Evolutionary conservation across 2,797 vertebrate species (phyloP).

Genomic region (Parotocinclus haroldoi): DNA sequence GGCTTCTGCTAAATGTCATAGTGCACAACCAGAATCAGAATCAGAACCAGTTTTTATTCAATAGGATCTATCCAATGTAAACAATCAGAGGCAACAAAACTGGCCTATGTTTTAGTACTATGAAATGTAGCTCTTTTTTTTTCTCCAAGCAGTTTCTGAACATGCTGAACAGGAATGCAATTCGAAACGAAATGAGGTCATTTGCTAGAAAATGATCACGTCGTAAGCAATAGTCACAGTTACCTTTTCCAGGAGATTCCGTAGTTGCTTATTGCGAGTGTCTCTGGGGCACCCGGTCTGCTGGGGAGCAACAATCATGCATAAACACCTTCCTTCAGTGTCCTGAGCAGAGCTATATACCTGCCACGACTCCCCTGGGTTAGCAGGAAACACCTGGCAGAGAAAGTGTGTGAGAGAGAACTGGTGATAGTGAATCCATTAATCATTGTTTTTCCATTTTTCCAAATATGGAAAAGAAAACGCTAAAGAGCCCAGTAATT

Average conservation of each 20-base stretch:
- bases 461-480: too few relatives aligned
- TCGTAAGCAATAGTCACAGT: slow-evolving; percentile 33
- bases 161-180: too few relatives aligned
- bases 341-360: slow-evolving; percentile 99
- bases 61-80: too few relatives aligned
- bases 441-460: too few relatives aligned
- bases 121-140: too few relatives aligned
- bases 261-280: slow-evolving; percentile 94
- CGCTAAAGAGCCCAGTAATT: neutral
- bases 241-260: slow-evolving; percentile 98
- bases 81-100: too few relatives aligned
- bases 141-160: too few relatives aligned
- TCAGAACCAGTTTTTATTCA: too few relatives aligned
- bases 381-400: slow-evolving; percentile 88
- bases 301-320: slow-evolving; percentile 98
- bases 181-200: neutral
- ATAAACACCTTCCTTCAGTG: slow-evolving; percentile 96
- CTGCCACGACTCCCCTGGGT: slow-evolving; percentile 98
- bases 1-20: too few relatives aligned
- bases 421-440: too few relatives aligned
- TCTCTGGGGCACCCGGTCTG: slow-evolving; percentile 98
- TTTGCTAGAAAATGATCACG: neutral
- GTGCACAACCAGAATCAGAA: too few relatives aligned
- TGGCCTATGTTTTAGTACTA: too few relatives aligned
- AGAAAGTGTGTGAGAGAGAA: neutral